Evolutionary conservation across 2,797 vertebrate genomes (phyloP), one percentile per base, ranked within the genome.

Genomic region (Halcyon smyrnensis): DNA sequence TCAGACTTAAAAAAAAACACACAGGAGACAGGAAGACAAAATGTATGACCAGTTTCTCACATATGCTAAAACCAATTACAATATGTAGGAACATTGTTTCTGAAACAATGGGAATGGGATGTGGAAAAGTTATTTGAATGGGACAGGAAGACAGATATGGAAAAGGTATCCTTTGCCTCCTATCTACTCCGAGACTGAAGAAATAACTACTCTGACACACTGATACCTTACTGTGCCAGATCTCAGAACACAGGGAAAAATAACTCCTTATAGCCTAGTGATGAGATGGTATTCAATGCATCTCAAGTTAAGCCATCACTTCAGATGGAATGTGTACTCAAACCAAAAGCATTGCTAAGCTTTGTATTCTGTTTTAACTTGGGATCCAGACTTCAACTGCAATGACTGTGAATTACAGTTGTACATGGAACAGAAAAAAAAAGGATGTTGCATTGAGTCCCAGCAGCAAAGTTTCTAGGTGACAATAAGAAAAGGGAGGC

Each of bases 51-150:
- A 68, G 77, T 76, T 94, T 92, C 84, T 89, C 57, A 20, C 23
- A 51, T 30, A 77, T 41, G 84, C 60, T 91, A 74, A 89, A 84
- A 2, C 1, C 18, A 70, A 41, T 43, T 68, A 67, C 30, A 67
- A 41, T 75, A 68, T 32, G 68, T 85, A 80, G 48, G 41, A 91
- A 48, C 41, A 89, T 84, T 93, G 53, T 85, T 87, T 89, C 73
- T 70, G 64, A 90, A 95, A 96, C 87, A 96, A 92, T 89, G 62
- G 68, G 24, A 89, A 86, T 75, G 25, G n/a, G 21, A 89, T 25
- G 8, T 30, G 69, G 79, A 83, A 96, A 96, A 87, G 15, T 32
- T 45, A 57, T 94, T 67, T 92, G 34, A 95, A 84, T 41, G 12
- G 36, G 9, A 60, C 76, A 85, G 89, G 92, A 94, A 96, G 73